Percentiles rank a stretch among this genome's conserved stretches.
Conservation (phyloP, 2,888 invertebrate genomes). For the Tyria jacobaeae region DNA sequence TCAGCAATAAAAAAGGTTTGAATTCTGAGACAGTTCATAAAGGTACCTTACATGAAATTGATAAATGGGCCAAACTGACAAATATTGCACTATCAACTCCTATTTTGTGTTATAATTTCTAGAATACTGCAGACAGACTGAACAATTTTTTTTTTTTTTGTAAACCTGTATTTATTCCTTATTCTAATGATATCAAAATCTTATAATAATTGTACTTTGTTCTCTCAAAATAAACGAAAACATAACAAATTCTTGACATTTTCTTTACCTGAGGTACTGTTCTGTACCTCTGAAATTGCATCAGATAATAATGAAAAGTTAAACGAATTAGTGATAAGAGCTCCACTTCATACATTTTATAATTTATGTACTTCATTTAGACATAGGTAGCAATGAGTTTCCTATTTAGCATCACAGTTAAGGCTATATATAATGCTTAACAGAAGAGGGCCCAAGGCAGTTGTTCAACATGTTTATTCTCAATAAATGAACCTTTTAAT, state of each 20-base stretch:
- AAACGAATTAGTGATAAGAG: too few species aligned
- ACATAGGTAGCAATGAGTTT: too few species aligned
- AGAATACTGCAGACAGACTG: background rate
- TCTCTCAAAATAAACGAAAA: constrained; percentile 13
- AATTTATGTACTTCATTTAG: too few species aligned
- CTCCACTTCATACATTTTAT: too few species aligned
- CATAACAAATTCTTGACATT: constrained; percentile 4
- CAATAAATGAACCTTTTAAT: too few species aligned
- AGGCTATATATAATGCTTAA: too few species aligned
- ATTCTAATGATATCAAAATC: constrained; percentile 7
- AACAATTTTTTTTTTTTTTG: constrained; percentile 1
- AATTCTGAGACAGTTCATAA: background rate
- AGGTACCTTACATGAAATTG: background rate
- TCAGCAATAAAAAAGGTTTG: background rate
- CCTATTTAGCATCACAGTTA: too few species aligned
- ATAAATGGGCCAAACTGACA: background rate
- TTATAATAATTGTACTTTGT: constrained; percentile 2
- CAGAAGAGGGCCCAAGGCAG: too few species aligned
- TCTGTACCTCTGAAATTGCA: background rate
- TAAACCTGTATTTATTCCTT: constrained; percentile 1
- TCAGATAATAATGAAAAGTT: background rate
- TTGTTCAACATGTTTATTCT: too few species aligned
- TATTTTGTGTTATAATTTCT: background rate
- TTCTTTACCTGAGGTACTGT: too few species aligned
- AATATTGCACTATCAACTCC: background rate